These are phyloP conservation scores for Caenorhabditis remanei DNA, from an alignment of 1,140 invertebrate genomes.

Conservation along the genomic window DNA sequence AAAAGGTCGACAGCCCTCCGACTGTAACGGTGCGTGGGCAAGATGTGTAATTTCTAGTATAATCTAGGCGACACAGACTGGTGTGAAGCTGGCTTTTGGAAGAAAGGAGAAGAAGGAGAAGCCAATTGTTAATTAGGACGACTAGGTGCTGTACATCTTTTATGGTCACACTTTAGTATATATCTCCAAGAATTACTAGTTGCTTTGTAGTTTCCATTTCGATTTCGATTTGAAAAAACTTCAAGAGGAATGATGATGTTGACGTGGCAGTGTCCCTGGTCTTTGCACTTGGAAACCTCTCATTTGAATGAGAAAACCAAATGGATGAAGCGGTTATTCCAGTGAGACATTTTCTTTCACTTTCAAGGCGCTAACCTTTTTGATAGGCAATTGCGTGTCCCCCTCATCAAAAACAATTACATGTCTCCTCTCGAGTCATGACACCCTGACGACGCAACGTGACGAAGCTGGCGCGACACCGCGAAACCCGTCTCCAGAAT, in stretches of 20 bases:
- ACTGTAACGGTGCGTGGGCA: conserved; percentile 50
- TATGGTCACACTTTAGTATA: conserved; percentile 39
- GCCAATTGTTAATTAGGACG: conserved; percentile 41
- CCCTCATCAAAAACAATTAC: conserved; percentile 44
- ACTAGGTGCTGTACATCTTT: conserved; percentile 51
- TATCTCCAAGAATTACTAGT: not conserved
- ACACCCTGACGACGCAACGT: conserved; percentile 45
- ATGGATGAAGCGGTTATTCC: conserved; percentile 47
- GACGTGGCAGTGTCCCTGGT: conserved; percentile 15
- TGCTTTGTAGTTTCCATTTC: not conserved
- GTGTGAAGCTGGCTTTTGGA: conserved; percentile 50
- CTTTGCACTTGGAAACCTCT: not conserved
- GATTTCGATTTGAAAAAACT: not conserved
- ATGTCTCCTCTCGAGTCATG: conserved; percentile 45
- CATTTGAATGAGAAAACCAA: not conserved
- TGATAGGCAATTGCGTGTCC: conserved; percentile 37
- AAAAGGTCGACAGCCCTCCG: conserved; percentile 50
- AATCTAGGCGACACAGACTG: conserved; percentile 50
- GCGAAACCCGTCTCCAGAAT: conserved; percentile 46
- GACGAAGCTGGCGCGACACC: conserved; percentile 35
- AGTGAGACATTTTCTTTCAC: conserved; percentile 45
- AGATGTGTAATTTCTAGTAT: conserved; percentile 52
- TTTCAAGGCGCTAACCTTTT: conserved; percentile 55
- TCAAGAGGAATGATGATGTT: not conserved
- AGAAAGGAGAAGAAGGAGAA: not conserved